phyloP scores from a whole-genome alignment of 2,888 invertebrate species.

The Nomada goodeniana region DNA sequence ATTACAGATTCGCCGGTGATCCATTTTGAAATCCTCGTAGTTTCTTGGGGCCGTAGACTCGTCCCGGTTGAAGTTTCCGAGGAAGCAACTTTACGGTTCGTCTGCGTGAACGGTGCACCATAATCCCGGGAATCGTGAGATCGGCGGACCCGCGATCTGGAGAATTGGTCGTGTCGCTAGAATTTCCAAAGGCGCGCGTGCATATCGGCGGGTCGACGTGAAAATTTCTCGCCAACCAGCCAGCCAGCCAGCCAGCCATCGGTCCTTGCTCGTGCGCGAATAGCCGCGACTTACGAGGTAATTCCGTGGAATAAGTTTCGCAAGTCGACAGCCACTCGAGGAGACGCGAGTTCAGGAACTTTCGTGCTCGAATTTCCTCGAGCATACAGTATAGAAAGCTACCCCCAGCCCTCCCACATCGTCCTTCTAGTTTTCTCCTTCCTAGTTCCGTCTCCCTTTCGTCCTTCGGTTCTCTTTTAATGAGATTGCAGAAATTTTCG shows the following conservation, averaged over 20 bases:
- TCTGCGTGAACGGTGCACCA: slow-evolving; percentile 40
- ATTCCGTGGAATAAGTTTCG: slow-evolving; percentile 70
- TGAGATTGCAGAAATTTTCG: slow-evolving; percentile 51
- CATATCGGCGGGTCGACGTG: slow-evolving; percentile 56
- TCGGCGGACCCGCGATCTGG: slow-evolving; percentile 42
- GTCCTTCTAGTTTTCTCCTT: background rate
- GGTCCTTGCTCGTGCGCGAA: slow-evolving; percentile 28
- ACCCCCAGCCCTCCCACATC: background rate
- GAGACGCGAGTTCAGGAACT: slow-evolving; percentile 66
- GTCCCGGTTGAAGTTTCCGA: slow-evolving; percentile 25
- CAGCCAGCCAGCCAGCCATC: slow-evolving; percentile 1
- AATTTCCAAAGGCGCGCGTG: slow-evolving; percentile 43
- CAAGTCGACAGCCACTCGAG: slow-evolving; percentile 64
- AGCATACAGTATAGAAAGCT: slow-evolving; percentile 52
- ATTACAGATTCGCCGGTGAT: slow-evolving; percentile 33
- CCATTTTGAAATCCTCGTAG: slow-evolving; percentile 33
- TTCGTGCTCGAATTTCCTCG: slow-evolving; percentile 56
- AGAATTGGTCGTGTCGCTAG: slow-evolving; percentile 54
- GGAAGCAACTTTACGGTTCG: slow-evolving; percentile 63
- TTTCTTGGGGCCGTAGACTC: slow-evolving; percentile 5
- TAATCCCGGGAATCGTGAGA: slow-evolving; percentile 62
- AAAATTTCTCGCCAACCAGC: slow-evolving; percentile 59
- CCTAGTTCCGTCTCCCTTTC: background rate
- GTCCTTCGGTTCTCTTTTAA: slow-evolving; percentile 23
- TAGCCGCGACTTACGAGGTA: slow-evolving; percentile 68